These are phyloP conservation scores for Hyppa rectilinea DNA, from an alignment of 2,888 invertebrate genomes.

Conservation along the genomic window DNA sequence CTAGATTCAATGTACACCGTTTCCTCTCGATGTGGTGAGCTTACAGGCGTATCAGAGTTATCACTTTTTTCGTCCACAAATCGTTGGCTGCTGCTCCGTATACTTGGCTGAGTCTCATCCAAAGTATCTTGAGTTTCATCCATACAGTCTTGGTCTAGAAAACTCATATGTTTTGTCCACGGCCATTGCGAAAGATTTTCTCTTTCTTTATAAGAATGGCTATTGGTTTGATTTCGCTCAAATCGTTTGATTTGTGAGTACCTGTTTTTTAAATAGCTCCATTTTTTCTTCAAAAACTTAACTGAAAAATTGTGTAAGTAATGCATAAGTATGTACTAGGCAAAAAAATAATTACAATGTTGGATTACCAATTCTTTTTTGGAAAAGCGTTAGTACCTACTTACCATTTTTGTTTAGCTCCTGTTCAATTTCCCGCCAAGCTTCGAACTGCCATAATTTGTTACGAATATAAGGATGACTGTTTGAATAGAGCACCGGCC, in stretches of 20 bases:
- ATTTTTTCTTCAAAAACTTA: background rate
- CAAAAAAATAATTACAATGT: background rate
- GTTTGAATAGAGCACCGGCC: background rate
- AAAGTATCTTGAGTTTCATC: background rate
- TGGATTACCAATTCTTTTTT: background rate
- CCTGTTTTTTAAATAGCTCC: background rate
- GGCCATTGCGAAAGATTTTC: background rate
- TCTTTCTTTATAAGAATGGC: background rate
- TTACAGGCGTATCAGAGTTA: background rate
- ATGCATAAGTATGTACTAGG: background rate
- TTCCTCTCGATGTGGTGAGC: background rate
- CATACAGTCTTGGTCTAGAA: background rate
- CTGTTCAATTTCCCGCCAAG: conserved; percentile 2
- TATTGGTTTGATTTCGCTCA: background rate
- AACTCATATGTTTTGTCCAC: background rate
- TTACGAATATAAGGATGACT: background rate
- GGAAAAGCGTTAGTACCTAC: background rate
- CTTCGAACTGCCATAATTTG: background rate
- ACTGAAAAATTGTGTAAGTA: background rate
- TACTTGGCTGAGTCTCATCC: background rate
- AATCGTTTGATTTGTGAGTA: background rate
- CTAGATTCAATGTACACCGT: background rate
- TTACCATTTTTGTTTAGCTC: conserved; percentile 1
- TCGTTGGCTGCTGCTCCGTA: background rate
- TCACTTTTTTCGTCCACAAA: background rate